Conservation (phyloP, 2,888 invertebrate genomes). For the Caenorhabditis japonica region DNA sequence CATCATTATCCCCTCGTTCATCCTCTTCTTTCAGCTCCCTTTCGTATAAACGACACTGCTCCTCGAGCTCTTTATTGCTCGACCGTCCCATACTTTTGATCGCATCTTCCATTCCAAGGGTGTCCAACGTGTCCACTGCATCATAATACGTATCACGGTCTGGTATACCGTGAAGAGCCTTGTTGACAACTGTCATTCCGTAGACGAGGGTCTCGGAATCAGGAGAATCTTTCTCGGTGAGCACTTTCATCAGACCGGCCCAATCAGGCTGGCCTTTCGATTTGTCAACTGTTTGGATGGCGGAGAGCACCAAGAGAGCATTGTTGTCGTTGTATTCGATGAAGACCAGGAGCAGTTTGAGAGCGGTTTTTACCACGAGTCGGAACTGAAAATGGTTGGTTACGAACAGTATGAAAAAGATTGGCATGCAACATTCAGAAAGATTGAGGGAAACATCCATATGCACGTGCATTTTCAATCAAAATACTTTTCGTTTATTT, state of each 20-base stretch:
- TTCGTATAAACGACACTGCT: slow-evolving; percentile 76
- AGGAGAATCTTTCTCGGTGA: slow-evolving; percentile 91
- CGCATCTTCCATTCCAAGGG: slow-evolving; percentile 81
- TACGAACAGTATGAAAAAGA: neutral
- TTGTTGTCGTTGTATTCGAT: slow-evolving; percentile 98
- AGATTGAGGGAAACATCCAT: slow-evolving; percentile 1
- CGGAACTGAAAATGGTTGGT: slow-evolving; percentile 82
- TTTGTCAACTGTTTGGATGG: slow-evolving; percentile 86
- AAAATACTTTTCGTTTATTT: too few relatives aligned
- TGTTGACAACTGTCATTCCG: slow-evolving; percentile 93
- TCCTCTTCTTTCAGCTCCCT: slow-evolving; percentile 74
- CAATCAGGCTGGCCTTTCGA: slow-evolving; percentile 82
- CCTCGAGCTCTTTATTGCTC: slow-evolving; percentile 69
- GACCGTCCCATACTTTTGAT: slow-evolving; percentile 67
- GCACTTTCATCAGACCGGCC: slow-evolving; percentile 87
- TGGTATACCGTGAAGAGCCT: slow-evolving; percentile 76
- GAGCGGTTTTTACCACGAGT: slow-evolving; percentile 95
- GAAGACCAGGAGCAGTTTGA: slow-evolving; percentile 95
- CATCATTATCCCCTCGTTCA: slow-evolving; percentile 68
- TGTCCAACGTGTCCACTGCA: slow-evolving; percentile 93
- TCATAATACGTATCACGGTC: slow-evolving; percentile 91
- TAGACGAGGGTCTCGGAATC: slow-evolving; percentile 95
- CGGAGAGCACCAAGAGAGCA: slow-evolving; percentile 90
- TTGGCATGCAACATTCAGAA: neutral
- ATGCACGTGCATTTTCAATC: too few relatives aligned